These are phyloP conservation scores for Unio delphinus DNA, from an alignment of 2,888 invertebrate species.

Conservation along the genomic window DNA sequence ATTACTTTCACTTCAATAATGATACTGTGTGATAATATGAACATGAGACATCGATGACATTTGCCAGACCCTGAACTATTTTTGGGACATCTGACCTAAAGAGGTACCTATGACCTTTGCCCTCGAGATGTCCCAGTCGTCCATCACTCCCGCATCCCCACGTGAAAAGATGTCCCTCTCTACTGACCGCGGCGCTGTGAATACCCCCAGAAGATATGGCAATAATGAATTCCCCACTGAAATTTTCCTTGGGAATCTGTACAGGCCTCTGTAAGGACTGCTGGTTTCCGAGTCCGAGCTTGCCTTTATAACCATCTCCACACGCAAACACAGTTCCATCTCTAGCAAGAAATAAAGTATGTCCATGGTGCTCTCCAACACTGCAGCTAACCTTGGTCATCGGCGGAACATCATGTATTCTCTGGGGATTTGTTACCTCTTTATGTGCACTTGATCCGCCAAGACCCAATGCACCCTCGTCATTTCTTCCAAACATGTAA, in stretches of 20 bases:
- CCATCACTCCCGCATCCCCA: conserved; percentile 62
- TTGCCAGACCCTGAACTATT: conserved; percentile 35
- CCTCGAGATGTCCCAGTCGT: conserved; percentile 53
- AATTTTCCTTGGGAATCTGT: conserved; percentile 26
- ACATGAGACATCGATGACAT: conserved; percentile 31
- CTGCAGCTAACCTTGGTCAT: conserved; percentile 40
- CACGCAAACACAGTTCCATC: conserved; percentile 41
- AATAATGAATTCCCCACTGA: conserved; percentile 33
- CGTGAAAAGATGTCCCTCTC: conserved; percentile 45
- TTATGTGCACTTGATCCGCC: conserved; percentile 11
- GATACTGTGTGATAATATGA: conserved; percentile 54
- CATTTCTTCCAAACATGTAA: conserved; percentile 48
- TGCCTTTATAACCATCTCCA: conserved; percentile 58
- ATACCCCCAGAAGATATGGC: conserved; percentile 52
- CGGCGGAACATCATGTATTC: too few species aligned
- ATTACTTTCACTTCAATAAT: conserved; percentile 9
- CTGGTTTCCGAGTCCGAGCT: conserved; percentile 50
- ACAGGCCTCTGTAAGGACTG: conserved; percentile 25
- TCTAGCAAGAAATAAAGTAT: conserved; percentile 41
- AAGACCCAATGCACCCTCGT: conserved; percentile 44
- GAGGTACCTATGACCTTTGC: conserved; percentile 54
- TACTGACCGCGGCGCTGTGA: conserved; percentile 49
- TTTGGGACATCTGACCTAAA: conserved; percentile 49
- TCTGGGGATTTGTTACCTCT: conserved; percentile 13
- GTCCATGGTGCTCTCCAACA: conserved; percentile 57